Percentiles rank a stretch among this genome's conserved stretches.
phyloP scores from a whole-genome alignment of 2,113 vertebrate genomes.

The Labeo rohita region DNA sequence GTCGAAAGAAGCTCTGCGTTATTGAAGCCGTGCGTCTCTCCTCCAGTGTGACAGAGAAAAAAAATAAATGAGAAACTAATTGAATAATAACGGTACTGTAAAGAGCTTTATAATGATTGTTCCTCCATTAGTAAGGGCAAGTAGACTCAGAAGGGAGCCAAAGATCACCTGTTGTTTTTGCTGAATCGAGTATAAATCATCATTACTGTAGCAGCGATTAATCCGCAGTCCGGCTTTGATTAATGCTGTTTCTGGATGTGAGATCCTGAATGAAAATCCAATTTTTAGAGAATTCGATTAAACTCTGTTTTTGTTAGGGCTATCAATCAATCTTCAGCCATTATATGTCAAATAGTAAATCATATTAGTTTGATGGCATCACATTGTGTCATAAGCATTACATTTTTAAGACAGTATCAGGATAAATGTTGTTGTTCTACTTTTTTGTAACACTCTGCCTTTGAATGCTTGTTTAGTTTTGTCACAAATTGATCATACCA shows the following conservation, averaged over 20 bases:
- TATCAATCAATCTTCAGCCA: background rate
- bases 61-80: conserved; percentile 17
- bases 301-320: background rate
- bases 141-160: conserved; percentile 12
- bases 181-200: conserved; percentile 12
- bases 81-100: conserved; percentile 32
- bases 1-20: conserved; percentile 22
- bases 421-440: background rate
- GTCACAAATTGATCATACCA: background rate
- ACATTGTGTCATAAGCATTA: background rate
- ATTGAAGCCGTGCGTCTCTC: conserved; percentile 4
- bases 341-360: background rate
- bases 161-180: conserved; percentile 27
- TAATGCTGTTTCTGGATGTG: background rate
- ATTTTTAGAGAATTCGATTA: background rate
- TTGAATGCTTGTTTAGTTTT: background rate
- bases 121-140: conserved; percentile 22
- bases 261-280: background rate
- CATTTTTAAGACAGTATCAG: background rate
- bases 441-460: background rate
- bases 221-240: background rate
- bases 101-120: conserved; percentile 41
- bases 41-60: background rate
- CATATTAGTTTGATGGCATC: background rate
- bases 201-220: conserved; percentile 7